A percentile compares a stretch with the other conserved stretches of the same genome.
Evolutionary conservation across 2,888 invertebrate species (phyloP).

Genomic region (Mimas tiliae): DNA sequence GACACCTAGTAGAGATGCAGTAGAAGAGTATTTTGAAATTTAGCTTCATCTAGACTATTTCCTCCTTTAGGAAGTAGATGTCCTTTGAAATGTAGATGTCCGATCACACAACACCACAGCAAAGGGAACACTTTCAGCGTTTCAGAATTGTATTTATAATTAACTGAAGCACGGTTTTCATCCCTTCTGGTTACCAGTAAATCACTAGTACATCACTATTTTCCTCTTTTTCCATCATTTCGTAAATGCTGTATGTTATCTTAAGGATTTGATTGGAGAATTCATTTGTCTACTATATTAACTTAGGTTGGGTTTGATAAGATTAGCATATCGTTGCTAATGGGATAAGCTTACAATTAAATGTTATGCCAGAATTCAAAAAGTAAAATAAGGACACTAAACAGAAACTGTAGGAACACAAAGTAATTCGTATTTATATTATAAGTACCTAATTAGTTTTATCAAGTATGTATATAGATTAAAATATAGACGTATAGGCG

Average conservation of each 20-base stretch:
- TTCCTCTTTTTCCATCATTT: conserved; percentile 6
- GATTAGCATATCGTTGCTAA: background rate
- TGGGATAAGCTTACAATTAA: background rate
- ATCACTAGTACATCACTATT: conserved; percentile 1
- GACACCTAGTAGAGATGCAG: conserved; percentile 64
- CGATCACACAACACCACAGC: conserved; percentile 56
- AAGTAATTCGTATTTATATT: conserved; percentile 2
- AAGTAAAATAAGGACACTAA: background rate
- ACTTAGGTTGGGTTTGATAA: background rate
- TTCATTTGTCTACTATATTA: background rate
- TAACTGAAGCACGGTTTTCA: conserved; percentile 17
- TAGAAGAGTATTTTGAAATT: conserved; percentile 68
- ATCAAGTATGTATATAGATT: conserved; percentile 14
- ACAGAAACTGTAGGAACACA: conserved; percentile 14
- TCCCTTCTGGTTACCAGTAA: background rate
- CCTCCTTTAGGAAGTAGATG: conserved; percentile 50
- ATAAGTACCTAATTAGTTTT: conserved; percentile 3
- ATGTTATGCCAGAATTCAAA: too few relatives aligned
- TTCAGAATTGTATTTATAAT: background rate
- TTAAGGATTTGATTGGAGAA: background rate
- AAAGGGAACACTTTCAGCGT: conserved; percentile 39
- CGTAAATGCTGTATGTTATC: background rate
- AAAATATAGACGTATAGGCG: background rate
- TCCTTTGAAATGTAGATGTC: conserved; percentile 46
- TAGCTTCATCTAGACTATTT: conserved; percentile 68